Evolutionary conservation across 53 echinoderm and acorn worm species (phyloP).

Genomic region (Mesocentrotus franciscanus): DNA sequence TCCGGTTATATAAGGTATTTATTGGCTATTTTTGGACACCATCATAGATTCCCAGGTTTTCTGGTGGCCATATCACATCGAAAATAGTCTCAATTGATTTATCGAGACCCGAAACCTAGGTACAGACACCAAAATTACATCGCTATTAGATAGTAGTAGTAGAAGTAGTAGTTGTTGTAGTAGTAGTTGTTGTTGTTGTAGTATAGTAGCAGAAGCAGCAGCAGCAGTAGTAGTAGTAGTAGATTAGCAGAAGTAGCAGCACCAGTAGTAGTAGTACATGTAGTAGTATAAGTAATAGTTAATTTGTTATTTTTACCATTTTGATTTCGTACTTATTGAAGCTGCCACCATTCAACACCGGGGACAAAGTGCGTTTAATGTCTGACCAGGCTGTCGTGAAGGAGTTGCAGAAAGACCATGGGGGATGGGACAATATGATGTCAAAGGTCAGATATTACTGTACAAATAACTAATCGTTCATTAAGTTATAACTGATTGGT

Average conservation of each 20-base stretch:
- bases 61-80: too few species aligned
- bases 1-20: too few species aligned
- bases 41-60: too few species aligned
- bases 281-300: neutral
- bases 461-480: neutral
- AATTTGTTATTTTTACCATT: neutral
- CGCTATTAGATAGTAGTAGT: too few species aligned
- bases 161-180: too few species aligned
- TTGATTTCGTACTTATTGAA: neutral
- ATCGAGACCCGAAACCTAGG: too few species aligned
- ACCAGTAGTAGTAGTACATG: too few species aligned
- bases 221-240: neutral
- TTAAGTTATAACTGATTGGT: too few species aligned
- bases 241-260: neutral
- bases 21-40: too few species aligned
- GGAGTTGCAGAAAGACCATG: conserved; percentile 29
- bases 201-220: neutral
- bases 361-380: conserved; percentile 11
- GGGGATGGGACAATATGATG: conserved; percentile 46
- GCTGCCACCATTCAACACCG: conserved; percentile 56
- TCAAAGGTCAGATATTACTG: conserved; percentile 41
- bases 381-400: conserved; percentile 7
- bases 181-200: too few species aligned
- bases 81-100: too few species aligned
- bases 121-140: too few species aligned